A percentile compares a stretch with the other conserved stretches of the same genome.
Evolutionary conservation across 2,113 vertebrate genomes (phyloP).

Genomic region (Oriolus oriolus): DNA sequence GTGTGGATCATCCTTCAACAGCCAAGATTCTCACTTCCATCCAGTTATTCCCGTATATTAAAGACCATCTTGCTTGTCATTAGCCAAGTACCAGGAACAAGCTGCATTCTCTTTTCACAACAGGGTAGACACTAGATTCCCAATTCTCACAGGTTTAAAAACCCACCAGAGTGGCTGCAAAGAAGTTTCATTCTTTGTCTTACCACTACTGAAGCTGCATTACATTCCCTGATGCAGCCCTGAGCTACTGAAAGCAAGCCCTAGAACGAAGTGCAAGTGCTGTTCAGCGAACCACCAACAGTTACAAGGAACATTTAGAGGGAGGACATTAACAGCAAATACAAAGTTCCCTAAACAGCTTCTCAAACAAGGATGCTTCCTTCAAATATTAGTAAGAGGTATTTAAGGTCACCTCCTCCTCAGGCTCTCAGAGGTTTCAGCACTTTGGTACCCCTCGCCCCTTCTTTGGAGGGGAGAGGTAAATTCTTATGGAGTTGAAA

Average conservation of each 20-base stretch:
- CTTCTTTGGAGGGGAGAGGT: fast-evolving
- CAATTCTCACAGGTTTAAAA: not conserved
- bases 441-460: not conserved
- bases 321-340: not conserved
- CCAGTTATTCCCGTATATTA: not conserved
- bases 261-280: not conserved
- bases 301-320: not conserved
- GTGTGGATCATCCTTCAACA: not conserved
- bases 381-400: not conserved
- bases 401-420: not conserved
- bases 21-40: not conserved
- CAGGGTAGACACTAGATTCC: not conserved
- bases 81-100: not conserved
- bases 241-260: not conserved
- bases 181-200: not conserved
- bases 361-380: not conserved
- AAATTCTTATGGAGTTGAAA: not conserved
- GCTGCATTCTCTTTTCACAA: not conserved
- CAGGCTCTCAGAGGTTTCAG: not conserved
- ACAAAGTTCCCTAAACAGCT: not conserved
- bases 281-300: not conserved
- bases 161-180: not conserved
- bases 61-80: not conserved
- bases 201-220: not conserved
- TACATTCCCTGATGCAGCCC: not conserved